These are phyloP conservation scores for Apaloderma vittatum DNA, from an alignment of 2,113 vertebrate genomes.

Conservation along the genomic window DNA sequence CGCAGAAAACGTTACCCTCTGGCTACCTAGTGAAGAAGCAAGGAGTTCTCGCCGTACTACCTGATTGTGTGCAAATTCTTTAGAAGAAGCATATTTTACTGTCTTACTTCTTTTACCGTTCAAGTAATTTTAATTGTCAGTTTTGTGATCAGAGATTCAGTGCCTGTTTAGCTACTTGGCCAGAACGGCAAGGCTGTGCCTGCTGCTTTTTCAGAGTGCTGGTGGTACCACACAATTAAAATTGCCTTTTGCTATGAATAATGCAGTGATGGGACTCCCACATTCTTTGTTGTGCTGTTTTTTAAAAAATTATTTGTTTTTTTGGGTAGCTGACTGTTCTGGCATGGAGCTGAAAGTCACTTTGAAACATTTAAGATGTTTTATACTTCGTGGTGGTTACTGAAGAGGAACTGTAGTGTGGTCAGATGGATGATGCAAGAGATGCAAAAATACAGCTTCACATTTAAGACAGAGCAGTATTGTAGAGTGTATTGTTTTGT, in stretches of 20 bases:
- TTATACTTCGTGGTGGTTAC: not conserved
- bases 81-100: conserved; percentile 5
- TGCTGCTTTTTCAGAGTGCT: not conserved
- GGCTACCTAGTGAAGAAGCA: not conserved
- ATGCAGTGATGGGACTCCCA: not conserved
- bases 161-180: not conserved
- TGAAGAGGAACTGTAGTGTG: not conserved
- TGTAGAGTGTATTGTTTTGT: not conserved
- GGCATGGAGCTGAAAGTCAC: not conserved
- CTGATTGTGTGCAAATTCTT: conserved; percentile 17
- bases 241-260: not conserved
- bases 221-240: not conserved
- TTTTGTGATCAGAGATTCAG: not conserved
- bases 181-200: not conserved
- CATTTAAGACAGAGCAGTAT: not conserved
- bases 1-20: rapidly evolving
- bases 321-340: not conserved
- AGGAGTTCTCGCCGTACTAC: not conserved
- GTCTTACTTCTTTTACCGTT: not conserved
- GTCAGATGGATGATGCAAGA: not conserved
- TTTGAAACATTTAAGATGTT: not conserved
- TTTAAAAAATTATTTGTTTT: not conserved
- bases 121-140: not conserved
- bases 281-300: not conserved
- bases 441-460: not conserved